A percentile compares a stretch with the other conserved stretches of the same genome.
These are phyloP conservation scores for Microdon myrmicae DNA, from an alignment of 2,888 invertebrate genomes.

Conservation along the genomic window DNA sequence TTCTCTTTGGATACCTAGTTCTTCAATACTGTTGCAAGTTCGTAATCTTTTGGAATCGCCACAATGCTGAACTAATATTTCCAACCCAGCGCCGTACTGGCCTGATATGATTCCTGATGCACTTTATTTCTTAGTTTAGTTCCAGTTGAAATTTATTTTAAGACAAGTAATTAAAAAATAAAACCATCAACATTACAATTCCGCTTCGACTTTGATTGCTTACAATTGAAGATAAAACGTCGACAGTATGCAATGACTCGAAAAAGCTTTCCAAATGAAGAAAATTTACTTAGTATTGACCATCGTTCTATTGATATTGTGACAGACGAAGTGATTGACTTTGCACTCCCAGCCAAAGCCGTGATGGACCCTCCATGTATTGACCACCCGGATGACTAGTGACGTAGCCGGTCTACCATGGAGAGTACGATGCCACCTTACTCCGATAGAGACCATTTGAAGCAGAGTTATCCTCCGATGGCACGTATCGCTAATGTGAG, in stretches of 20 bases:
- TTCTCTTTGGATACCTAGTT: no score
- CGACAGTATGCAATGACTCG: neutral
- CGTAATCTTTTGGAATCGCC: no score
- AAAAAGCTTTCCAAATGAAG: neutral
- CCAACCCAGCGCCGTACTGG: no score
- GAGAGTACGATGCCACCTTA: no score
- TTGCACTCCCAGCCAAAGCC: neutral
- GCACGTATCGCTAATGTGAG: constrained; percentile 1
- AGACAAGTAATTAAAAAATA: no score
- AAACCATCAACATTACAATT: no score
- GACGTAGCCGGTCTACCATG: neutral
- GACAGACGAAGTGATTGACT: neutral
- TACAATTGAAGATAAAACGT: neutral
- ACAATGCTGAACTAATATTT: no score
- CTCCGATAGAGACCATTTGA: neutral
- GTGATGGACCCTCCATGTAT: neutral
- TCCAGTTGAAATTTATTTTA: no score
- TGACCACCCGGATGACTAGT: constrained; percentile 1
- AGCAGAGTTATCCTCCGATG: neutral
- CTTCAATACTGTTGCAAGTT: no score
- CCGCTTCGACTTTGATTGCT: neutral
- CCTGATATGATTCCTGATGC: no score
- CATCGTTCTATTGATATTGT: neutral
- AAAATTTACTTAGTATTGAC: constrained; percentile 2
- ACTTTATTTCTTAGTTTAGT: no score